A percentile compares a stretch with the other conserved stretches of the same genome.
phyloP scores from a whole-genome alignment of 2,113 vertebrate genomes.

The Barnardius zonarius region DNA sequence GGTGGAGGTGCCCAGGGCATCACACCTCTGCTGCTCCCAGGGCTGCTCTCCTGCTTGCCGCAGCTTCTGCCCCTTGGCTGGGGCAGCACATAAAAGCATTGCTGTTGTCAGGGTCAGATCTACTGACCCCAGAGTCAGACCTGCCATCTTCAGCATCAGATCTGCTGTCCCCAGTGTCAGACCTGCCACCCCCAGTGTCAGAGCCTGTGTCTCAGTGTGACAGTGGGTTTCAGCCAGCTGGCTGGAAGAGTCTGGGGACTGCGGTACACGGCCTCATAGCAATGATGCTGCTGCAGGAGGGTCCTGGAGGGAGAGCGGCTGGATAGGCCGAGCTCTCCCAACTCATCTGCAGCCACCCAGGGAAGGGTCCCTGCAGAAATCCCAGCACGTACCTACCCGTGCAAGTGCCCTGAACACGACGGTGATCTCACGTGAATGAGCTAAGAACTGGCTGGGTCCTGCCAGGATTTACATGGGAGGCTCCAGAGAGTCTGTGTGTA shows the following conservation, averaged over 20 bases:
- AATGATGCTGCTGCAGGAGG: neutral
- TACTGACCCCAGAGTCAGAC: neutral
- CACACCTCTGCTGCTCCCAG: neutral
- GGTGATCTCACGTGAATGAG: constrained; percentile 61
- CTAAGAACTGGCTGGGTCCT: constrained; percentile 59
- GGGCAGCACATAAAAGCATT: neutral
- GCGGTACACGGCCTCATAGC: rapidly evolving
- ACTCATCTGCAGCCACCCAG: neutral
- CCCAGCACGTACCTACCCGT: neutral
- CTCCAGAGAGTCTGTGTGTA: constrained; percentile 66
- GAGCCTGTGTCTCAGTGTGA: rapidly evolving
- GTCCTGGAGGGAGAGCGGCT: neutral
- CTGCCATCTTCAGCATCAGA: neutral
- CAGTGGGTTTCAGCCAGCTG: neutral
- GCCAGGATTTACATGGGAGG: constrained; percentile 62
- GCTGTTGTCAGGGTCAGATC: neutral
- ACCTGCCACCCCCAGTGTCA: neutral
- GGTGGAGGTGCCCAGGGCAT: neutral
- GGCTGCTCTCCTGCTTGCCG: rapidly evolving
- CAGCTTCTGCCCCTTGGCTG: rapidly evolving
- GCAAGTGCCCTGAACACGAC: neutral
- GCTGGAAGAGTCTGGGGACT: neutral
- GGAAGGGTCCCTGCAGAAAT: neutral
- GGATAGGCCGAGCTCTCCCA: neutral
- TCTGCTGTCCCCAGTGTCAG: neutral